phyloP scores from a whole-genome alignment of 2,113 vertebrate species.

The Shinisaurus crocodilurus region DNA sequence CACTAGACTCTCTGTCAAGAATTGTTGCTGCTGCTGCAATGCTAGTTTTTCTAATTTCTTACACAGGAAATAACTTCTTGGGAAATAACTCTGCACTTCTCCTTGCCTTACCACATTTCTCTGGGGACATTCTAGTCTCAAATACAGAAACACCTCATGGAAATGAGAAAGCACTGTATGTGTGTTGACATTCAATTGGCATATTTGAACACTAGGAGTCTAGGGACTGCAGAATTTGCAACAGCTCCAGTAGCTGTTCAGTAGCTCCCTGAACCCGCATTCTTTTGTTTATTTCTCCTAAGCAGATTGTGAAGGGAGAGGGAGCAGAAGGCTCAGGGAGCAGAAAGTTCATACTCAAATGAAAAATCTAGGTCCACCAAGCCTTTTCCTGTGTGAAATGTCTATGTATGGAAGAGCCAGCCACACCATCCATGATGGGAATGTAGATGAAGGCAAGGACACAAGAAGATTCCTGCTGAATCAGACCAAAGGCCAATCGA shows the following conservation, averaged over 20 bases:
- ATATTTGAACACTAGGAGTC: background rate
- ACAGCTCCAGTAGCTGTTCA: background rate
- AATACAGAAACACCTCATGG: background rate
- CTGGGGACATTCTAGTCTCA: background rate
- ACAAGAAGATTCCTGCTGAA: too few species aligned
- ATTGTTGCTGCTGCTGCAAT: background rate
- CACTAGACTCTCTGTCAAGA: background rate
- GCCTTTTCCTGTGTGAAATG: background rate
- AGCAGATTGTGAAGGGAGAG: background rate
- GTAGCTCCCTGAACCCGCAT: background rate
- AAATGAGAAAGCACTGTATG: background rate
- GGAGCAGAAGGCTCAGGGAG: too few species aligned
- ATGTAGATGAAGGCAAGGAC: background rate
- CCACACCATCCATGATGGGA: background rate
- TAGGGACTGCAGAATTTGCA: background rate
- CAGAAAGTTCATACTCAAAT: background rate
- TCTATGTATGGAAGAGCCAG: too few species aligned
- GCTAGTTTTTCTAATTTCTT: background rate
- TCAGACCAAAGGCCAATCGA: too few species aligned
- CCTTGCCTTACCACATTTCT: background rate
- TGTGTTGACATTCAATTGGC: background rate
- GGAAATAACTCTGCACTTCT: background rate
- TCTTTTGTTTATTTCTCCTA: background rate
- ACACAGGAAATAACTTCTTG: background rate
- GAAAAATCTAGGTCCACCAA: background rate